phyloP scores from a whole-genome alignment of 2,797 vertebrate genomes.

The Cynodonichthys magdalenae region DNA sequence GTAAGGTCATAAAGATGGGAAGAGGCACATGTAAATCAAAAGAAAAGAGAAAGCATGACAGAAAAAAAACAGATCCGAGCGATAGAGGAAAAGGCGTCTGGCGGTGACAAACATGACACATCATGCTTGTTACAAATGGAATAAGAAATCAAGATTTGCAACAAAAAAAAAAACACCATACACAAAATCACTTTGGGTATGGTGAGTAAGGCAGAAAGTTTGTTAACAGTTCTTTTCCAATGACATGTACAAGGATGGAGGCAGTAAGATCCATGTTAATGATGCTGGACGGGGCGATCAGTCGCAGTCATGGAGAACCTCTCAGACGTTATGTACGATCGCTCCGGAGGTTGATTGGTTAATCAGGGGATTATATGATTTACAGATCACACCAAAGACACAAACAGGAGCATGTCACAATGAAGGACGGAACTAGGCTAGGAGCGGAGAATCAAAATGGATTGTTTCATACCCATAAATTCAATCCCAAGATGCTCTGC shows the following conservation, averaged over 20 bases:
- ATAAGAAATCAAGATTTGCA: slow-evolving; percentile 43
- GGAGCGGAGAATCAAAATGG: slow-evolving; percentile 86
- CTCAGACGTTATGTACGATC: slow-evolving; percentile 53
- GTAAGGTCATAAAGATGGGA: slow-evolving; percentile 54
- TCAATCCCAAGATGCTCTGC: slow-evolving; percentile 99
- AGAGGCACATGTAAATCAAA: slow-evolving; percentile 56
- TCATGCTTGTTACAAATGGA: slow-evolving; percentile 74
- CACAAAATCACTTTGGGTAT: slow-evolving; percentile 4
- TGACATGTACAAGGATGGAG: slow-evolving; percentile 63
- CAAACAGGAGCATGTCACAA: slow-evolving; percentile 74
- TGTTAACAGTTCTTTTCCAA: slow-evolving; percentile 51
- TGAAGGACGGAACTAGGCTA: slow-evolving; percentile 73
- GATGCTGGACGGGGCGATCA: slow-evolving; percentile 51
- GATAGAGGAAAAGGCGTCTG: slow-evolving; percentile 33
- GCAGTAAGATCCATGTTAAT: slow-evolving; percentile 74
- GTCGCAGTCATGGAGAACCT: slow-evolving; percentile 51
- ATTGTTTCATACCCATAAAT: slow-evolving; percentile 98
- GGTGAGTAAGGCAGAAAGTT: slow-evolving; percentile 46
- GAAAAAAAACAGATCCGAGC: slow-evolving; percentile 25
- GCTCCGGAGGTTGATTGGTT: slow-evolving; percentile 69
- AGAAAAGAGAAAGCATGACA: slow-evolving; percentile 48
- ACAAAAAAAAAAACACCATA: slow-evolving; percentile 23
- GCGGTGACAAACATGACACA: slow-evolving; percentile 69
- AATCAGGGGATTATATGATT: slow-evolving; percentile 74
- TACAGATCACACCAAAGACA: slow-evolving; percentile 80